phyloP scores from a whole-genome alignment of 2,888 invertebrate species.

The Agrotis exclamationis region DNA sequence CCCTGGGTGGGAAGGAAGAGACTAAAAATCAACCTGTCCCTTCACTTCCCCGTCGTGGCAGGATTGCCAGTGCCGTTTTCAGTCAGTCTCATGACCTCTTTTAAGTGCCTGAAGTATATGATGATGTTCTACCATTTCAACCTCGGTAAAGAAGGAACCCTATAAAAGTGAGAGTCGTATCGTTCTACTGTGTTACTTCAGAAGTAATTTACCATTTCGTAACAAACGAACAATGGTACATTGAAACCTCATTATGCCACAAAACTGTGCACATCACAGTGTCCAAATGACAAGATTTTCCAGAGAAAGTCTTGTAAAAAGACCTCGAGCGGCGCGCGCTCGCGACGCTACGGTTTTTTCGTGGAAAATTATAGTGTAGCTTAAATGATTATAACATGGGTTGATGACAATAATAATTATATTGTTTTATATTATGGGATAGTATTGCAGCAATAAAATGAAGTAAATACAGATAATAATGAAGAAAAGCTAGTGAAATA shows the following conservation, averaged over 20 bases:
- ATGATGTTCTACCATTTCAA: background rate
- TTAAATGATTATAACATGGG: constrained; percentile 2
- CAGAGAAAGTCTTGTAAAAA: constrained; percentile 52
- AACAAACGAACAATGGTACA: constrained; percentile 58
- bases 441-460: no score
- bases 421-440: no score
- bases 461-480: no score
- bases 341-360: constrained; percentile 5
- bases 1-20: no score
- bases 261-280: constrained; percentile 34
- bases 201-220: constrained; percentile 36
- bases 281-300: constrained; percentile 49
- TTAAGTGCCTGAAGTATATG: constrained; percentile 1
- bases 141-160: constrained; percentile 1
- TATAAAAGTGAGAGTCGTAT: constrained; percentile 48
- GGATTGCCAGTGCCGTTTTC: no score
- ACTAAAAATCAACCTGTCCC: no score
- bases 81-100: no score
- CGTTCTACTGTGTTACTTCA: constrained; percentile 21
- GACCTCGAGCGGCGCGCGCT: constrained; percentile 16
- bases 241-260: constrained; percentile 52
- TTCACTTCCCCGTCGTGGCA: no score
- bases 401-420: no score
- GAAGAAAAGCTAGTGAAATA: background rate
- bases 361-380: constrained; percentile 9